Conservation (phyloP, 2,113 vertebrate species). For the Marcusenius ussheri region DNA sequence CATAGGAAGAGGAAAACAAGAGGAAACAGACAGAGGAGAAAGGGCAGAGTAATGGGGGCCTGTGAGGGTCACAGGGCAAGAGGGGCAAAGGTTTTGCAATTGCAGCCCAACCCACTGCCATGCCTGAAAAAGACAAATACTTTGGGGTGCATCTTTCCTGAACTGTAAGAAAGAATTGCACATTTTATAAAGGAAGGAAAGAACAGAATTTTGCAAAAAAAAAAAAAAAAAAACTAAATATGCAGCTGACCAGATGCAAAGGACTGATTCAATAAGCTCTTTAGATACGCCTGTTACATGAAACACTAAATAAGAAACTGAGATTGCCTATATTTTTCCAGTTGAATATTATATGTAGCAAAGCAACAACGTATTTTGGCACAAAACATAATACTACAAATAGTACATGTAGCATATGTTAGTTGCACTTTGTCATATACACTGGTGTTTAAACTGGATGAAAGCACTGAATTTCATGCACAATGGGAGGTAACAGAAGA, state of each 20-base stretch:
- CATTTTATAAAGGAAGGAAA: neutral
- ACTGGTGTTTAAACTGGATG: neutral
- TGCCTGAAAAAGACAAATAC: neutral
- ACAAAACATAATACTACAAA: neutral
- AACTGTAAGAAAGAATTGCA: neutral
- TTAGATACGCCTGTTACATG: neutral
- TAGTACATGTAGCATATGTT: neutral
- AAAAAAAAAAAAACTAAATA: neutral
- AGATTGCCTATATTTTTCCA: neutral
- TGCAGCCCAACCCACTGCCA: neutral
- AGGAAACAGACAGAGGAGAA: neutral
- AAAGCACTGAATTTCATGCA: neutral
- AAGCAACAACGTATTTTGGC: neutral
- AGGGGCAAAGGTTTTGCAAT: conserved; percentile 9
- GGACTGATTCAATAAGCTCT: neutral
- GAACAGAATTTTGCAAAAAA: neutral
- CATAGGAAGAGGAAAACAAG: neutral
- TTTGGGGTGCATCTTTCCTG: neutral
- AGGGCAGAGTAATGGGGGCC: neutral
- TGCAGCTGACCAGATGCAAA: neutral
- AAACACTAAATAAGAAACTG: neutral
- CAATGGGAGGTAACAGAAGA: neutral
- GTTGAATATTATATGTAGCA: neutral
- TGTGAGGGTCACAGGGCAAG: conserved; percentile 39
- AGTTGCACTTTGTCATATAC: neutral